A percentile compares a stretch with the other conserved stretches of the same genome.
Evolutionary conservation across 2,797 vertebrate species (phyloP).

Genomic region (Melanotaenia trifasciata): DNA sequence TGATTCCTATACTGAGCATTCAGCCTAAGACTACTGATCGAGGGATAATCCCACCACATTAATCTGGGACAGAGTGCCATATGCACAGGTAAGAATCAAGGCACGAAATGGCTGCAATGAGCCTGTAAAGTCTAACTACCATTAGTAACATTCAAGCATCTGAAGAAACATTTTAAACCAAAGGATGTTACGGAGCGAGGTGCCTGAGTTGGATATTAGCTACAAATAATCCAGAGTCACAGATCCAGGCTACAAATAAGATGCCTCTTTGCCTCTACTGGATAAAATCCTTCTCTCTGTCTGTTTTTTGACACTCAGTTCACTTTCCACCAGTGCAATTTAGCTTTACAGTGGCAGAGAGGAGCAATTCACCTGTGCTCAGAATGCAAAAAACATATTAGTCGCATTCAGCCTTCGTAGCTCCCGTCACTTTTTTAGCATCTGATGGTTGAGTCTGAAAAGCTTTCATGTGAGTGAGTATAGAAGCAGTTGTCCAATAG

Average conservation of each 20-base stretch:
- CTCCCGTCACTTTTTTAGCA: slow-evolving; percentile 1
- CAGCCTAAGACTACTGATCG: slow-evolving; percentile 56
- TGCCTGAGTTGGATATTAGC: no score
- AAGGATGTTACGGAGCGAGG: no score
- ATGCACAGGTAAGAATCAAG: slow-evolving; percentile 52
- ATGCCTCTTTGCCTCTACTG: neutral
- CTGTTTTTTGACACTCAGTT: neutral
- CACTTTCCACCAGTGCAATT: neutral
- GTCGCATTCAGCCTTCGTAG: neutral
- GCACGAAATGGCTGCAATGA: slow-evolving; percentile 30
- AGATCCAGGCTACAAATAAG: neutral
- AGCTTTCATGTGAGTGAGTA: slow-evolving; percentile 17
- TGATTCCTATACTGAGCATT: slow-evolving; percentile 56
- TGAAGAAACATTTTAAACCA: neutral
- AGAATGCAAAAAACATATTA: slow-evolving; percentile 2
- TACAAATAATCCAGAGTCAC: no score
- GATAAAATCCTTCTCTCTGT: neutral
- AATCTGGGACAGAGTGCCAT: slow-evolving; percentile 54
- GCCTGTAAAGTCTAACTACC: slow-evolving; percentile 13
- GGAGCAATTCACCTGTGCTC: neutral
- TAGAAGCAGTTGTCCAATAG: slow-evolving; percentile 48
- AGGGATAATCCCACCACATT: slow-evolving; percentile 59
- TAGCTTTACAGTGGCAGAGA: neutral
- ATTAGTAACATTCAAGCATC: neutral
- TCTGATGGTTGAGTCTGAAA: slow-evolving; percentile 6